Base-by-base conservation (phyloP, 2,797 vertebrate species). In the Apogon talboti region DNA sequence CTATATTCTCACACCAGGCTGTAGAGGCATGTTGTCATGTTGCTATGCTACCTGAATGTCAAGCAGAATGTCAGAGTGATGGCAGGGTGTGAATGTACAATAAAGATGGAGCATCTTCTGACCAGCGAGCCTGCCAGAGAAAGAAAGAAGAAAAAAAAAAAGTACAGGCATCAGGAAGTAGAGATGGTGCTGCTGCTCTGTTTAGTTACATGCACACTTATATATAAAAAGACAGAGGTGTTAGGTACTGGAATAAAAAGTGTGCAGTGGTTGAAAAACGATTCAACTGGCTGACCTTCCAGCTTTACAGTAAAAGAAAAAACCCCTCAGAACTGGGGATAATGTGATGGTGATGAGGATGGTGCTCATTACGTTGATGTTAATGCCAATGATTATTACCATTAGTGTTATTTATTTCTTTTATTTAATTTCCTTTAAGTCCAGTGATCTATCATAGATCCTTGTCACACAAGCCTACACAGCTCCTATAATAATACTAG, bases 31-130 rank as follows among this genome's bases (percentile, higher is more conserved):
- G 90, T 93, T 93, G 91, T 92, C 92, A 92, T 92, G 90, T 92
- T 92, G 91, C 92, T 91, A 91, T 87, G 91, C 89, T 92, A 91
- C 90, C 91, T 93, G 92, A 93, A 94, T 93, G 89, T 93, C 92
- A 93, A 92, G 81, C 83, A 86, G 88, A 89, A 91, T 87, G 81
- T 89, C 87, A 90, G 77, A 88, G 79, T 88, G 84, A 90, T 88
- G 86, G 87, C 74, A 72, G 60, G 73, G 82, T 74, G 79, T 72
- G 80, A 85, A 79, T 71, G 58, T 76, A 83, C 79, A 87, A 79
- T 74, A 76, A 78, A 82, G 71, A 82, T 30, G 51, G 55, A 72
- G 71, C 71, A 73, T 73, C 78, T 61, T 60, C 57, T 76, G 71
- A 79, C 63, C 52, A 2, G 19, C 68, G 30, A 74, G 47, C 15